Conservation (phyloP, 2,113 vertebrate species). For the Leptosomus discolor region DNA sequence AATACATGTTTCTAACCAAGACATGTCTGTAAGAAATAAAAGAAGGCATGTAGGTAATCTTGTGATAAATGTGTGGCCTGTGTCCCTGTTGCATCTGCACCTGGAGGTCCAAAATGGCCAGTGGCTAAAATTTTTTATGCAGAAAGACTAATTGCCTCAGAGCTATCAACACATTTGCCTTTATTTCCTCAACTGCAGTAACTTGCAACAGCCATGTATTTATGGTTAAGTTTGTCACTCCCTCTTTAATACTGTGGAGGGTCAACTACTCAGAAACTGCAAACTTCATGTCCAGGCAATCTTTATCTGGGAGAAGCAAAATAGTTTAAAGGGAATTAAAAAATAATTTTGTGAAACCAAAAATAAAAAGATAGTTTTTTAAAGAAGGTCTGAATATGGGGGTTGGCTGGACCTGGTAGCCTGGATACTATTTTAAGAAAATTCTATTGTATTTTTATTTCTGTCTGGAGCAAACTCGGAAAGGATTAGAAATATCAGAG, state of each 20-base stretch:
- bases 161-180: background rate
- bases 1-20: background rate
- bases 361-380: background rate
- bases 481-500: conserved; percentile 2
- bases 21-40: background rate
- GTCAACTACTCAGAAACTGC: background rate
- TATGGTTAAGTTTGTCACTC: background rate
- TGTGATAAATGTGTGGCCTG: background rate
- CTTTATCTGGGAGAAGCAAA: background rate
- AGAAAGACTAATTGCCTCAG: background rate
- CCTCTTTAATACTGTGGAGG: background rate
- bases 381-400: background rate
- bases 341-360: background rate
- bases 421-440: background rate
- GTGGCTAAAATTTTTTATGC: background rate
- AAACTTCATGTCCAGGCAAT: background rate
- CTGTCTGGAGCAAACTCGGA: background rate
- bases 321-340: background rate
- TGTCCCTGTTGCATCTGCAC: background rate
- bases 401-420: background rate
- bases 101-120: background rate
- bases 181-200: background rate
- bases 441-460: conserved; percentile 16
- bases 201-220: background rate
- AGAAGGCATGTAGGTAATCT: background rate